Evolutionary conservation across 2,113 vertebrate genomes (phyloP).

Genomic region (Dissostichus mawsoni): DNA sequence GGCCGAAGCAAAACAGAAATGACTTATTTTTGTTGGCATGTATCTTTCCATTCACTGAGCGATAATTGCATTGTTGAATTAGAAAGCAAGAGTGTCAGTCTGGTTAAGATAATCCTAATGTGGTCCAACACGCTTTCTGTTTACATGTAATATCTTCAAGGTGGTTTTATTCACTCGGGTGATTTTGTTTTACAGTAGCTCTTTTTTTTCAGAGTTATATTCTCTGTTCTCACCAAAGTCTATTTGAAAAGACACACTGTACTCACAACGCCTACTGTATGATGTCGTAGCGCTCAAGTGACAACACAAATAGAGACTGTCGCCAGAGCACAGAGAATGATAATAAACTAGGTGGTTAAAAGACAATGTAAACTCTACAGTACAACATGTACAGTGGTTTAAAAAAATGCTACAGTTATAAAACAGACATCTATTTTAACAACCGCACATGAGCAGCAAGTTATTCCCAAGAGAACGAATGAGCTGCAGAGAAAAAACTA

Average conservation of each 20-base stretch:
- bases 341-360: constrained; percentile 10
- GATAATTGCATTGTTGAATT: constrained; percentile 74
- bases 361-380: constrained; percentile 11
- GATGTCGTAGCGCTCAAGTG: constrained; percentile 6
- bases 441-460: constrained; percentile 20
- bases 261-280: constrained; percentile 12
- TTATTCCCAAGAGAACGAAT: constrained; percentile 13
- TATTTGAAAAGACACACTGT: constrained; percentile 33
- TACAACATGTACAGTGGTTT: constrained; percentile 16
- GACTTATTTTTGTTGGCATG: constrained; percentile 79
- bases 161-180: constrained; percentile 10
- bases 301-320: constrained; percentile 32
- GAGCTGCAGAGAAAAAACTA: constrained; percentile 2
- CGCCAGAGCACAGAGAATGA: background rate
- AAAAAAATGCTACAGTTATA: constrained; percentile 5
- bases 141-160: constrained; percentile 25
- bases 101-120: constrained; percentile 59
- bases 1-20: constrained; percentile 75
- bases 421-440: constrained; percentile 34
- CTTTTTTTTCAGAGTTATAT: constrained; percentile 18
- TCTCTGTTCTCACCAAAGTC: constrained; percentile 22
- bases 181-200: constrained; percentile 50
- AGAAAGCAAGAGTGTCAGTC: constrained; percentile 57
- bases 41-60: constrained; percentile 67
- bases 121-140: constrained; percentile 30